Base-by-base conservation (phyloP, 2,888 invertebrate species). In the Neoaliturus tenellus region DNA sequence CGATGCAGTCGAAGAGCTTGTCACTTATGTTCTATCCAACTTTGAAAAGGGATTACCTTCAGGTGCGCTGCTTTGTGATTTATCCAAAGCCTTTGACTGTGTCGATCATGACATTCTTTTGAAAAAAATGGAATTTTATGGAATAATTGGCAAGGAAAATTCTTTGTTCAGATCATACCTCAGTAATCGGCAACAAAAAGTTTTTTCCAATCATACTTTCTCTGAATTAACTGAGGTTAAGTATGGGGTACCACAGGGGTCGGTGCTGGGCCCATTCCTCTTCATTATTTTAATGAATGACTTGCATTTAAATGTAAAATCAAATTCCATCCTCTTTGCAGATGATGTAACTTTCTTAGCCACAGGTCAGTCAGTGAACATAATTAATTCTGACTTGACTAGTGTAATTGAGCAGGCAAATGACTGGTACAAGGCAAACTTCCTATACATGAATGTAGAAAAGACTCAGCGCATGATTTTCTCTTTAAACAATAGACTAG, bases 241-340 rank as follows among this genome's bases (percentile, higher is more conserved):
- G 23, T 80, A 23, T 58, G 80, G 58, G 55, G 80, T 80, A 51
- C 80, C 55, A 35, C 80, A 80, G 51, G 58, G 80, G 35, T 80
- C 51, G 33, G 80, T 80, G 3, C 39, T 80, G 58, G 51, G 71
- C n/a, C 71, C 67, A 0, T 10, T 58, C n/a, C 14, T 67, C 2
- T 67, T 67, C 23, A 28, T 31, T n/a, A 33, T 31, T 33, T 31
- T 67, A 17, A 67, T 67, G 0, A 67, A 67, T 31, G 28, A 67
- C n/a, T 14, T 67, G 14, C 31, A 67, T 6, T 4, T 67, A 0
- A 17, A 67, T 33, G 5, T 67, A 5, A 31, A n/a, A 67, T 31
- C 2, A 5, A 33, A 67, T 2, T 67, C 31, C 4, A 67, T 31
- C 17, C 33, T 31, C 2, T 67, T 33, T 33, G 67, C 33, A 4